These are phyloP conservation scores for Formica selysi DNA, from an alignment of 1,140 invertebrate genomes.

Conservation along the genomic window DNA sequence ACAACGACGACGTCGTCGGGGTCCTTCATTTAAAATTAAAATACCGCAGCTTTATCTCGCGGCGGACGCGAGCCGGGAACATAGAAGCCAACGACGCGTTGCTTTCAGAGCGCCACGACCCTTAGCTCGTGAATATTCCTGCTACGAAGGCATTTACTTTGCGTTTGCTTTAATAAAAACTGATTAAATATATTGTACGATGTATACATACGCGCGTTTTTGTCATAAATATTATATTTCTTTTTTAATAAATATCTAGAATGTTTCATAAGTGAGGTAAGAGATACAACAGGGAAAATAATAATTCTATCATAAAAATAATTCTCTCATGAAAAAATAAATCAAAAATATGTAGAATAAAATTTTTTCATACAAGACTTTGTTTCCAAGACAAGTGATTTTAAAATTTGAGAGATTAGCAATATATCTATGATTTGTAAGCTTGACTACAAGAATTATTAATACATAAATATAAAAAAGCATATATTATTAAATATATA, in stretches of 20 bases:
- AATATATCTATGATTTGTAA: no score
- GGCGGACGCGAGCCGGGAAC: constrained; percentile 28
- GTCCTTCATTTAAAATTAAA: constrained; percentile 60
- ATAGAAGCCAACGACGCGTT: constrained; percentile 55
- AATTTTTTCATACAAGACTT: no score
- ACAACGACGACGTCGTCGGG: not conserved
- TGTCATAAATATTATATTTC: not conserved
- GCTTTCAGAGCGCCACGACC: constrained; percentile 31
- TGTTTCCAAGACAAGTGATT: no score
- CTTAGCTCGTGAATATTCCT: constrained; percentile 53
- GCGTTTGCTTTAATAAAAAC: constrained; percentile 29
- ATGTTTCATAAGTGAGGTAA: no score
- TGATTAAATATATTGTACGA: constrained; percentile 31
- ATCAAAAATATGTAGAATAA: no score
- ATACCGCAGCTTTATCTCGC: constrained; percentile 54
- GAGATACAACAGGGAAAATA: no score
- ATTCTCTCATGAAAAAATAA: no score
- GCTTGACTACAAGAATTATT: no score
- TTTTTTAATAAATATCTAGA: not conserved
- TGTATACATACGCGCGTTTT: not conserved
- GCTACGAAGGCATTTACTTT: constrained; percentile 7
- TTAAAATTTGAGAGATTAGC: no score
- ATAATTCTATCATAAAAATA: no score
- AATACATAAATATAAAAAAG: no score
- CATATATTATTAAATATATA: no score